Evolutionary conservation across 30 jellyfish, hydroid and myxozoan species (phyloP).

Genomic region (Hydractinia symbiolongicarpus): DNA sequence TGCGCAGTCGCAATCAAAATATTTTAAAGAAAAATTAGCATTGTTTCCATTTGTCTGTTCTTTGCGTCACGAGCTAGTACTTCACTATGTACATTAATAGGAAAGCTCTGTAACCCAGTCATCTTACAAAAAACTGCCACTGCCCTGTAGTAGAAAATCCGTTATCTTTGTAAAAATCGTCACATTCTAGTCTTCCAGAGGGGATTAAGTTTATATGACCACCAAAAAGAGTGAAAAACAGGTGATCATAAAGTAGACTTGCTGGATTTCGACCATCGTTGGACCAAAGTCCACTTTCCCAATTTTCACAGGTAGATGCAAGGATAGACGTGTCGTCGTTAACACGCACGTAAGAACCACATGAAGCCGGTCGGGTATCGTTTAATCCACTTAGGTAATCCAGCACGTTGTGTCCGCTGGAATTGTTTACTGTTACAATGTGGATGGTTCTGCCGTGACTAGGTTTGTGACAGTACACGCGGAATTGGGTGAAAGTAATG

Average conservation of each 20-base stretch:
- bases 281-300: neutral
- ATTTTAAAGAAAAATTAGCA: no score
- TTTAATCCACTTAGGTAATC: neutral
- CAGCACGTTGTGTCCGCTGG: neutral
- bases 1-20: no score
- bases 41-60: no score
- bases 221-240: neutral
- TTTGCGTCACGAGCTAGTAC: no score
- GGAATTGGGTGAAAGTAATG: neutral
- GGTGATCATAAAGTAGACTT: neutral
- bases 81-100: no score
- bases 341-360: neutral
- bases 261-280: neutral
- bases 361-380: neutral
- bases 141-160: no score
- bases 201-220: neutral
- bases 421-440: neutral
- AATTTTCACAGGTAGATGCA: neutral
- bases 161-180: neutral
- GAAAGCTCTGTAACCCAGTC: no score
- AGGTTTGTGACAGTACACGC: slow-evolving; percentile 11
- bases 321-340: neutral
- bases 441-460: slow-evolving; percentile 1
- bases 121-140: no score
- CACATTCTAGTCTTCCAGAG: neutral